phyloP scores from a whole-genome alignment of 2,113 vertebrate species.

The Gymnorhina tibicen region DNA sequence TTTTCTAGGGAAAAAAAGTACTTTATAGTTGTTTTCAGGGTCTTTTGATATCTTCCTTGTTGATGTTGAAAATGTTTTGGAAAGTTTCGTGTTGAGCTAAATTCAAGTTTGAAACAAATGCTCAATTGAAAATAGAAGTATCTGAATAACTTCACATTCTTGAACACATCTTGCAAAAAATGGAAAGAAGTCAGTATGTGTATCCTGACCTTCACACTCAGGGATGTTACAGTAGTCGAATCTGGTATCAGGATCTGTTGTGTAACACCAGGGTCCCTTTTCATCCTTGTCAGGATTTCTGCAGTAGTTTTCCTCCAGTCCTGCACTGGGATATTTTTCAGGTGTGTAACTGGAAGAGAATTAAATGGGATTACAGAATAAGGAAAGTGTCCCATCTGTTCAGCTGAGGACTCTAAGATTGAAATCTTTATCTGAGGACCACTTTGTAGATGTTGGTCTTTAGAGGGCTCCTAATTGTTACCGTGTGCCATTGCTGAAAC shows the following conservation, averaged over 20 bases:
- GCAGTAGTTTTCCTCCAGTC: conserved; percentile 88
- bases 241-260: conserved; percentile 74
- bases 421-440: neutral
- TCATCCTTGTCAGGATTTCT: conserved; percentile 86
- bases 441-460: neutral
- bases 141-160: neutral
- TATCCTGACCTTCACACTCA: conserved; percentile 76
- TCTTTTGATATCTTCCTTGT: neutral
- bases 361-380: neutral
- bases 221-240: conserved; percentile 88
- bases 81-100: neutral
- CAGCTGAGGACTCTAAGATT: neutral
- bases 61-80: neutral
- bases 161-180: neutral
- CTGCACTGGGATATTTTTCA: neutral
- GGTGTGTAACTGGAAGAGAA: conserved; percentile 62
- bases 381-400: neutral
- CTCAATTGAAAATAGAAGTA: neutral
- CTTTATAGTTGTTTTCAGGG: neutral
- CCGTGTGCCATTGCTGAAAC: neutral
- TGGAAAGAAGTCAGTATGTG: neutral
- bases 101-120: neutral
- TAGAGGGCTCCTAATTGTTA: neutral
- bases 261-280: conserved; percentile 92
- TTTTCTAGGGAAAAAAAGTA: neutral